Percentiles rank a stretch among this genome's conserved stretches.
Conservation (phyloP, 2,113 vertebrate genomes). For the Aviceda subcristata region DNA sequence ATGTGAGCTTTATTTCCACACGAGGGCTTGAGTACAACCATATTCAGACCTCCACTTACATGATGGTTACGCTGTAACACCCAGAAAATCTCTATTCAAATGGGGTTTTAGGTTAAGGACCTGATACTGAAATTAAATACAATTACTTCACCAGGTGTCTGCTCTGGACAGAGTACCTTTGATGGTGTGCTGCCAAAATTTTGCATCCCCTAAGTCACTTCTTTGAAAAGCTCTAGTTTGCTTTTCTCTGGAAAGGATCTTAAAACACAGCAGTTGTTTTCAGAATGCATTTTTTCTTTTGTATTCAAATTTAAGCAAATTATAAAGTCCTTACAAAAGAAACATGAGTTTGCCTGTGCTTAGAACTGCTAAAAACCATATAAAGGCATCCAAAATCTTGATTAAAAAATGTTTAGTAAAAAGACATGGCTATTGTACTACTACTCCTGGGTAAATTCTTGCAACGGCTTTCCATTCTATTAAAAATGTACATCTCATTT, state of each 20-base stretch:
- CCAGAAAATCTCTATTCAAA: neutral
- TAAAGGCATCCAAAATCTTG: neutral
- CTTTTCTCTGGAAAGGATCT: neutral
- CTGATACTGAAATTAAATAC: neutral
- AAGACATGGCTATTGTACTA: neutral
- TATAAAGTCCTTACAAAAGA: neutral
- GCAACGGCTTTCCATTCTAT: neutral
- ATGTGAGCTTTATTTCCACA: rapidly evolving
- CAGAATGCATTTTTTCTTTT: neutral
- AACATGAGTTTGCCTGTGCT: neutral
- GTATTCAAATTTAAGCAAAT: neutral
- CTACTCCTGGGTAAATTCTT: neutral
- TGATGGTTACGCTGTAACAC: neutral
- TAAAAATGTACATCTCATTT: neutral
- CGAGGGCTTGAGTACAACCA: neutral
- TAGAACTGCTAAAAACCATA: neutral
- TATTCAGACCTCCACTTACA: neutral
- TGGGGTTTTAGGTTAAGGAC: neutral
- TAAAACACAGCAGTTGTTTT: neutral
- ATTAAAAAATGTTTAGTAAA: neutral
- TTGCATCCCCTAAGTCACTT: neutral
- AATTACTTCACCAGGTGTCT: neutral
- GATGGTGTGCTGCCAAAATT: neutral
- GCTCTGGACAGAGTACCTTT: neutral
- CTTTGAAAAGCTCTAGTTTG: neutral